A percentile compares a stretch with the other conserved stretches of the same genome.
Conservation (phyloP, 2,797 vertebrate genomes). For the Threskiornis aethiopicus region DNA sequence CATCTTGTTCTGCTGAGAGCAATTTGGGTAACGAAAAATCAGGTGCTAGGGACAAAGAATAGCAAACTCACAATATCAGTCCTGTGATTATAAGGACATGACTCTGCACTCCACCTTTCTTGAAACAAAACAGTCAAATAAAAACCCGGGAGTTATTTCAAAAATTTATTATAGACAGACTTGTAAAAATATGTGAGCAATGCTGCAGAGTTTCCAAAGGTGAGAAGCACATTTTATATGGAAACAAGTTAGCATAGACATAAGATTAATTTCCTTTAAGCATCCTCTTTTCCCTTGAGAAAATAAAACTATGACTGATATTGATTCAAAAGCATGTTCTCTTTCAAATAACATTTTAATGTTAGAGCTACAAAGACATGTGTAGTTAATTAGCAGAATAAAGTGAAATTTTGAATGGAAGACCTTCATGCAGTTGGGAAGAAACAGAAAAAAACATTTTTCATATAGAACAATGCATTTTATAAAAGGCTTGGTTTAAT, state of each 20-base stretch:
- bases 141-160: neutral
- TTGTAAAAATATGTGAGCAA: neutral
- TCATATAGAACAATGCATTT: conserved; percentile 1
- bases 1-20: neutral
- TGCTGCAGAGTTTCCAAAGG: neutral
- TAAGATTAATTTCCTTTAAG: conserved; percentile 33
- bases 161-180: neutral
- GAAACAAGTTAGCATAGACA: neutral
- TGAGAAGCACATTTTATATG: neutral
- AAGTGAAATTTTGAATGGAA: conserved; percentile 40
- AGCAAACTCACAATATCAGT: neutral
- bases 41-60: neutral
- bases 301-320: conserved; percentile 37
- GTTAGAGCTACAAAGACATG: neutral
- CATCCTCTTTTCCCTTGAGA: neutral
- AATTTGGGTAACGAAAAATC: neutral
- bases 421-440: neutral
- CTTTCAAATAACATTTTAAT: conserved; percentile 42
- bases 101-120: neutral
- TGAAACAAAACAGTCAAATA: neutral
- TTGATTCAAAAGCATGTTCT: conserved; percentile 37
- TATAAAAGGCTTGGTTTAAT: conserved; percentile 34
- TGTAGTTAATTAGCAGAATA: conserved; percentile 51
- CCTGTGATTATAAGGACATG: neutral
- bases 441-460: neutral